Evolutionary conservation across 2,888 invertebrate species (phyloP).

Genomic region (Hemithea aestivaria): DNA sequence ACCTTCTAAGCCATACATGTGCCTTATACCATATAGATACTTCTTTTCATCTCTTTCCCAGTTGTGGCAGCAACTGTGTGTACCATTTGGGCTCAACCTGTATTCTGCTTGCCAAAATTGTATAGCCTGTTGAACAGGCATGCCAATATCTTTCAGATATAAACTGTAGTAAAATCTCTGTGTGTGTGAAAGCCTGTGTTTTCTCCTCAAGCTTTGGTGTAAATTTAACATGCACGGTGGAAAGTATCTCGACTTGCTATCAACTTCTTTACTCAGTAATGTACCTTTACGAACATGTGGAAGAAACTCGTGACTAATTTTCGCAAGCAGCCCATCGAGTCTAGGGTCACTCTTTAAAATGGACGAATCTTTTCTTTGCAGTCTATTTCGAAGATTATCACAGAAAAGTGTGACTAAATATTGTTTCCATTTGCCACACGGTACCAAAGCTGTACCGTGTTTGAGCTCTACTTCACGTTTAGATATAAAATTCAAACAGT

Average conservation of each 20-base stretch:
- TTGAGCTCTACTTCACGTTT: conserved; percentile 71
- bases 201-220: conserved; percentile 69
- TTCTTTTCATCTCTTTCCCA: conserved; percentile 82
- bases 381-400: conserved; percentile 55
- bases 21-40: conserved; percentile 83
- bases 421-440: conserved; percentile 78
- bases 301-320: conserved; percentile 39
- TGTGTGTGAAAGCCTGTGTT: conserved; percentile 82
- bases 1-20: conserved; percentile 86
- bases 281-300: conserved; percentile 27
- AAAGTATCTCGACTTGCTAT: conserved; percentile 53
- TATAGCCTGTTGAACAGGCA: conserved; percentile 81
- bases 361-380: conserved; percentile 42
- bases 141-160: conserved; percentile 85
- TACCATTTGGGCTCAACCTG: conserved; percentile 62
- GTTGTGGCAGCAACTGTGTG: conserved; percentile 77
- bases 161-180: conserved; percentile 83
- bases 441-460: conserved; percentile 72
- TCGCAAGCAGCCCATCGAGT: conserved; percentile 48
- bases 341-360: conserved; percentile 55
- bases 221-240: conserved; percentile 84
- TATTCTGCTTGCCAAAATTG: conserved; percentile 83
- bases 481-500: conserved; percentile 75
- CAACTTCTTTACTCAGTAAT: conserved; percentile 59
- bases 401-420: conserved; percentile 67